A percentile compares a stretch with the other conserved stretches of the same genome.
phyloP scores from a whole-genome alignment of 2,797 vertebrate species.

The Myiothlypis coronata region DNA sequence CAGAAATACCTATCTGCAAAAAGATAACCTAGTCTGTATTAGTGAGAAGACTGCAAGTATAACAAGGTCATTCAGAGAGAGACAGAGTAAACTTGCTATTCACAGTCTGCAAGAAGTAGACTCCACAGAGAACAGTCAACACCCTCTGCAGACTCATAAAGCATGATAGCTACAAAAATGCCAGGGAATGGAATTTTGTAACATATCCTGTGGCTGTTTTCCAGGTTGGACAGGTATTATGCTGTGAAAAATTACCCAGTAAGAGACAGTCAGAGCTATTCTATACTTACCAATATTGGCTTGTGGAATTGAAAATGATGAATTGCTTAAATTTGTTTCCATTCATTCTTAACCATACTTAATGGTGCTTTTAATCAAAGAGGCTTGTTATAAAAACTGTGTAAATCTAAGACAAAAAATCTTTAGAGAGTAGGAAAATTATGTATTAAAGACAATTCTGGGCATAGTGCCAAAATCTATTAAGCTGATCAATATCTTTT shows the following conservation, averaged over 20 bases:
- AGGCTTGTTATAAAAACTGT: conserved; percentile 4
- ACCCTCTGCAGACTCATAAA: background rate
- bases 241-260: conserved; percentile 7
- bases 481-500: conserved; percentile 15
- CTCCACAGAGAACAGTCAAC: background rate
- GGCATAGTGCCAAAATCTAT: background rate
- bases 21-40: background rate
- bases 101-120: background rate
- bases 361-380: conserved; percentile 56
- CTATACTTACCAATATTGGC: conserved; percentile 9
- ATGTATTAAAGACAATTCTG: conserved; percentile 38
- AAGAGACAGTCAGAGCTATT: background rate
- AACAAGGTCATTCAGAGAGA: background rate
- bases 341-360: conserved; percentile 20
- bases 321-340: conserved; percentile 18
- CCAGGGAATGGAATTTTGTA: conserved; percentile 3
- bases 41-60: background rate
- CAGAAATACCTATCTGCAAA: background rate
- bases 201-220: conserved; percentile 1
- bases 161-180: background rate
- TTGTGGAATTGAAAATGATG: conserved; percentile 37
- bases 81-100: background rate
- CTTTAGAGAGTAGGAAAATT: background rate
- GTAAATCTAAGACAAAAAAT: conserved; percentile 8
- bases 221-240: background rate